Evolutionary conservation across 2,888 invertebrate species (phyloP).

Genomic region (Euplexia lucipara): DNA sequence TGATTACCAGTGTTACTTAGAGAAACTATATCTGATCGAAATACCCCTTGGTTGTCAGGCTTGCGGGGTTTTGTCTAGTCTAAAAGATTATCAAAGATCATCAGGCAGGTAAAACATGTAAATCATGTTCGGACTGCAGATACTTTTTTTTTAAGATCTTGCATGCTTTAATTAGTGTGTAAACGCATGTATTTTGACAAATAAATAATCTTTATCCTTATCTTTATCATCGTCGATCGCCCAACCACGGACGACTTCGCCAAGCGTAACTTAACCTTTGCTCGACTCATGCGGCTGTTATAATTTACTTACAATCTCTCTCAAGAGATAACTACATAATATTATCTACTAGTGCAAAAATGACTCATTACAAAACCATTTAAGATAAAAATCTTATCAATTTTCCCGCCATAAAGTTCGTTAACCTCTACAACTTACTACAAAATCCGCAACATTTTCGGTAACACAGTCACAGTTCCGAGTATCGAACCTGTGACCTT

Average conservation of each 20-base stretch:
- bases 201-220: no score
- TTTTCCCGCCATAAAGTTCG: slow-evolving; percentile 34
- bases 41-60: no score
- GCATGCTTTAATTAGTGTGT: no score
- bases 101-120: no score
- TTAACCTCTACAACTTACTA: slow-evolving; percentile 42
- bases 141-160: no score
- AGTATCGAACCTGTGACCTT: slow-evolving; percentile 57
- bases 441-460: slow-evolving; percentile 35
- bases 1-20: no score
- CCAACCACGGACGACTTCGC: neutral
- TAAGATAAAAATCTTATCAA: slow-evolving; percentile 26
- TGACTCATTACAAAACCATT: slow-evolving; percentile 21
- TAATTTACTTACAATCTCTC: neutral
- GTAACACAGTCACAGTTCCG: slow-evolving; percentile 32
- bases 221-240: no score
- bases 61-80: no score
- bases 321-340: neutral
- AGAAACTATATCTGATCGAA: no score
- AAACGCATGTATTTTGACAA: no score
- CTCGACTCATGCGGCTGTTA: neutral
- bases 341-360: neutral
- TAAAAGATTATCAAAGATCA: no score
- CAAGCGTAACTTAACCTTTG: neutral
- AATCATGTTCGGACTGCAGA: no score